A percentile compares a stretch with the other conserved stretches of the same genome.
phyloP scores from a whole-genome alignment of 2,113 vertebrate species.

The Elgaria multicarinata region DNA sequence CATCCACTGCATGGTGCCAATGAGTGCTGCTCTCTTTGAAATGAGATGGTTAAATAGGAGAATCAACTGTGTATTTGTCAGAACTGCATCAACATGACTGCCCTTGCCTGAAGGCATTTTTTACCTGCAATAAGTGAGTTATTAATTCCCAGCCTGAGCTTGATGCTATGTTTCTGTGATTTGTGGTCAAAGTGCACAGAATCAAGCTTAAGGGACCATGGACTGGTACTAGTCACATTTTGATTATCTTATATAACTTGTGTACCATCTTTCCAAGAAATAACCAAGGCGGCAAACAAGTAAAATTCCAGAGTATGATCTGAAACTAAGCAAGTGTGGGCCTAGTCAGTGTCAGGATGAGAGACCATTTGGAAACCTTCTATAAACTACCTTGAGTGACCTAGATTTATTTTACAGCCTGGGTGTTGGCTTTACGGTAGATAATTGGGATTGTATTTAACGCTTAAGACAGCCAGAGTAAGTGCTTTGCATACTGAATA shows the following conservation, averaged over 20 bases:
- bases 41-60: no score
- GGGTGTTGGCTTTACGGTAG: not conserved
- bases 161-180: not conserved
- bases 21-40: no score
- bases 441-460: not conserved
- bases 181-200: not conserved
- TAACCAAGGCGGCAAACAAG: not conserved
- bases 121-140: not conserved
- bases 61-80: no score
- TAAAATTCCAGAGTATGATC: not conserved
- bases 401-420: not conserved
- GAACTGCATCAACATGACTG: no score
- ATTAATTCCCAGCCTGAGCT: not conserved
- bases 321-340: not conserved
- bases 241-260: not conserved
- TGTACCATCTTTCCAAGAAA: not conserved
- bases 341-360: not conserved
- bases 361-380: not conserved
- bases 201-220: not conserved
- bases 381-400: not conserved
- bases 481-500: not conserved
- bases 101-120: no score
- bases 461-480: not conserved
- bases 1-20: no score
- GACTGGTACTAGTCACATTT: not conserved